These are phyloP conservation scores for Picathartes gymnocephalus DNA, from an alignment of 2,113 vertebrate species.

Conservation along the genomic window DNA sequence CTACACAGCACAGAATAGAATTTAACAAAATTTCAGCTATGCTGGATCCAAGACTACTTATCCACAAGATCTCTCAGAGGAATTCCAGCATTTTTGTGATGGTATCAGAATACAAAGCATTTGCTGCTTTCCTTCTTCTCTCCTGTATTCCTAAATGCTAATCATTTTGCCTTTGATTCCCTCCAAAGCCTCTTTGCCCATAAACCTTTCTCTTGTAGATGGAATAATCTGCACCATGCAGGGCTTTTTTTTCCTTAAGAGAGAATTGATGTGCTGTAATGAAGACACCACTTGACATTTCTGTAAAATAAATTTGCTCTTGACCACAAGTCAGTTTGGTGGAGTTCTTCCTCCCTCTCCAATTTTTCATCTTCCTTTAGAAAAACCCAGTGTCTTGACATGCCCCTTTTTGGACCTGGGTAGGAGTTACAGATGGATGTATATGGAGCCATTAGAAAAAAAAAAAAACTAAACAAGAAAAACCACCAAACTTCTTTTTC, in stretches of 20 bases:
- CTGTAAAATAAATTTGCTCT: not conserved
- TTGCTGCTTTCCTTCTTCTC: not conserved
- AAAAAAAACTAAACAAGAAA: no score
- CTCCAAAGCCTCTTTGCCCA: not conserved
- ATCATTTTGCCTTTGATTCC: not conserved
- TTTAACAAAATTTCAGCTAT: not conserved
- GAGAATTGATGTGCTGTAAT: not conserved
- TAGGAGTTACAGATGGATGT: not conserved
- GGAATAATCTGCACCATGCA: not conserved
- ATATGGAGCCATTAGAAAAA: not conserved
- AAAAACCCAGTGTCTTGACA: not conserved
- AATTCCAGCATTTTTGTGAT: not conserved
- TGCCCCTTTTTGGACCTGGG: not conserved
- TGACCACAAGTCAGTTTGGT: not conserved
- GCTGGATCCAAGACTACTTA: not conserved
- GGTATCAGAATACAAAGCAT: not conserved
- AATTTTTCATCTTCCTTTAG: not conserved
- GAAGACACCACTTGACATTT: not conserved
- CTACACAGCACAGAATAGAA: not conserved
- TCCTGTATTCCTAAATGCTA: not conserved
- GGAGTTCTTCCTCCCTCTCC: not conserved
- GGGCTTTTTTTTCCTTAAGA: not conserved
- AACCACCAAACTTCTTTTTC: fast-evolving
- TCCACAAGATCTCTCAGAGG: not conserved
- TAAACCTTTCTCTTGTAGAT: not conserved